Evolutionary conservation across 2,797 vertebrate species (phyloP), one percentile per base, ranked within the genome.

Genomic region (Clarias pachynema): DNA sequence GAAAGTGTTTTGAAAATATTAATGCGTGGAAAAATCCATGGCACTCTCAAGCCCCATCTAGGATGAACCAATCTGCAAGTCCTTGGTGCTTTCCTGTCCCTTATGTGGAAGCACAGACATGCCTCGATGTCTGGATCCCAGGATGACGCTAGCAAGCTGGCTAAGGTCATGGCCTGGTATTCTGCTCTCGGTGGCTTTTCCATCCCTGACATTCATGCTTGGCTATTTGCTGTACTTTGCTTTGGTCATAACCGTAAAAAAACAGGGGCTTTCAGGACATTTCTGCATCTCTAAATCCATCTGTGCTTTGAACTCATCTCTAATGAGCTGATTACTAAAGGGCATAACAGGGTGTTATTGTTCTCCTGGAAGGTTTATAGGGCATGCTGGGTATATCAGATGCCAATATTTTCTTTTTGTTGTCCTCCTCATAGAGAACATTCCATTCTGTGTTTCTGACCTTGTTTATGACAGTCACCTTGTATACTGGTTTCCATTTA

Each of bases 31-130:
- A 86, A 65, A 85, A 75, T 82, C 74, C 79, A 24, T 80, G 62
- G 75, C 16, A n/a, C 24, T 57, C 84, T 65, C 77, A 83, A 87
- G 81, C 68, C 40, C 49, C 62, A 63, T n/a, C 80, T 83, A 83
- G 86, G 78, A 82, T 44, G 24, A 81, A 63, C 72, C 84, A 82
- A 79, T 88, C 83, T 73, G 84, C 73, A 80, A 81, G 85, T 87
- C 84, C 62, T 12, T 74, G 90, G 93, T 90, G 88, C 91, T 91
- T 95, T 96, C 94, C 95, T 94, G 91, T 89, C 88, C 86, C 73
- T 78, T 93, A 89, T 87, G 89, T 91, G 91, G 91, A 92, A 92
- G 93, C 87, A 85, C 92, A 94, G 94, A 93, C 93, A 91, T 86
- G 84, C 86, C 88, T 92, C 92, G 93, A 89, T 93, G 79, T n/a